phyloP scores from a whole-genome alignment of 2,113 vertebrate species.

The Takifugu flavidus region DNA sequence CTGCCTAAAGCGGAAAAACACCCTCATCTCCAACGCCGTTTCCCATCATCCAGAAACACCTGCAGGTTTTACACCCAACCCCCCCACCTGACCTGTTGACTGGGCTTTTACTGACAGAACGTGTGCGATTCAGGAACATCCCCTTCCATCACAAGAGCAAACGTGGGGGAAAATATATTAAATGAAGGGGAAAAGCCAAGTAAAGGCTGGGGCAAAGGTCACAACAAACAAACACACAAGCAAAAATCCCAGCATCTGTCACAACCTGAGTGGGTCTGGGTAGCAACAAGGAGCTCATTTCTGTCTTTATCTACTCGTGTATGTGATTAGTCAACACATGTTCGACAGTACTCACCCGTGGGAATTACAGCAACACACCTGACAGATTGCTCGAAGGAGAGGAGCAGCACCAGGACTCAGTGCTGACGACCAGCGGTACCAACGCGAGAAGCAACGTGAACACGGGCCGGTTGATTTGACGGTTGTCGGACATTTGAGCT shows the following conservation, averaged over 20 bases:
- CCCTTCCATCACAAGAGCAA: too few relatives aligned
- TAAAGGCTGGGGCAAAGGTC: too few relatives aligned
- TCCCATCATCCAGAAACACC: conserved; percentile 30
- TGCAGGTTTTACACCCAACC: conserved; percentile 29
- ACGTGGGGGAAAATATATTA: too few relatives aligned
- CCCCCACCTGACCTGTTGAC: conserved; percentile 31
- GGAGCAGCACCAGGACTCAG: conserved; percentile 27
- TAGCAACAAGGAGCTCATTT: conserved; percentile 1
- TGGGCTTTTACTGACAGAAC: conserved; percentile 33
- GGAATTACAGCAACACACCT: conserved; percentile 38
- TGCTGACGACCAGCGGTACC: conserved; percentile 67
- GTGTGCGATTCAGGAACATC: neutral
- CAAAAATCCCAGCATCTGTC: too few relatives aligned
- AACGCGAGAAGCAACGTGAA: conserved; percentile 25
- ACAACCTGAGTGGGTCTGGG: too few relatives aligned
- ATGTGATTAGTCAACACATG: conserved; percentile 58
- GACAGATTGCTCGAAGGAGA: conserved; percentile 23
- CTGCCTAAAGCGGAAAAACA: conserved; percentile 36
- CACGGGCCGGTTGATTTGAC: conserved; percentile 53
- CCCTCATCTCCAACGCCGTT: conserved; percentile 40
- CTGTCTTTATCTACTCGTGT: conserved; percentile 6
- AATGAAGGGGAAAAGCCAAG: too few relatives aligned
- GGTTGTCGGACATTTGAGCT: conserved; percentile 44
- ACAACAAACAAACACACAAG: too few relatives aligned
- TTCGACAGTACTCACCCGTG: conserved; percentile 28